Percentiles rank a stretch among this genome's conserved stretches.
Conservation (phyloP, 2,797 vertebrate genomes). For the Typhlichthys eigenmanni region DNA sequence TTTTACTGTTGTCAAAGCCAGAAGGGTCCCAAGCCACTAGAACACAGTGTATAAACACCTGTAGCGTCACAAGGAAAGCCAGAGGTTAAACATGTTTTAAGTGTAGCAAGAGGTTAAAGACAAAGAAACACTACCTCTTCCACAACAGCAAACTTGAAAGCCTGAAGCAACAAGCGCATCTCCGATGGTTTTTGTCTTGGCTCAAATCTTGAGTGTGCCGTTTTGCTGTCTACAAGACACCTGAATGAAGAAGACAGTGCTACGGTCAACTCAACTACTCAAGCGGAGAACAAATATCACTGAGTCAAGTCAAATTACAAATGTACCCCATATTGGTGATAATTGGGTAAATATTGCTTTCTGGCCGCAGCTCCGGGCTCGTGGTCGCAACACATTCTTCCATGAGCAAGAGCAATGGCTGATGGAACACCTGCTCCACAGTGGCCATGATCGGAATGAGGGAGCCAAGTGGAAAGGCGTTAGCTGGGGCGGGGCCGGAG, state of each 20-base stretch:
- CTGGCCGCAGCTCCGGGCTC: constrained; percentile 16
- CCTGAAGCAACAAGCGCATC: constrained; percentile 68
- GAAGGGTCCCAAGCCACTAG: constrained; percentile 72
- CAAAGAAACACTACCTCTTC: constrained; percentile 52
- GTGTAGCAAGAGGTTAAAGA: background rate
- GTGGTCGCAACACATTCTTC: constrained; percentile 77
- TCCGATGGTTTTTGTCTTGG: constrained; percentile 57
- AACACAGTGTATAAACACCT: constrained; percentile 84
- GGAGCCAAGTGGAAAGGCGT: constrained; percentile 67
- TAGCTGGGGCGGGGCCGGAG: constrained; percentile 41
- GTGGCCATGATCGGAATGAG: constrained; percentile 74
- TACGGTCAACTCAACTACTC: background rate
- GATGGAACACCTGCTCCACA: constrained; percentile 62
- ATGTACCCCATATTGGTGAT: constrained; percentile 79
- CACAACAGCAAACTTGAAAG: constrained; percentile 72
- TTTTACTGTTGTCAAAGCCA: constrained; percentile 53
- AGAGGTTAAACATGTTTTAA: background rate
- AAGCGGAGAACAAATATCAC: background rate
- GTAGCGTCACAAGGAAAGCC: background rate
- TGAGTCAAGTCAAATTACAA: too few relatives aligned
- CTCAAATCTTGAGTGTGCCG: constrained; percentile 64
- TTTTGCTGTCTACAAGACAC: constrained; percentile 76
- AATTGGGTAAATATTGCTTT: constrained; percentile 60
- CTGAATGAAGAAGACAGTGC: constrained; percentile 40
- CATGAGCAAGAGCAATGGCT: constrained; percentile 74